phyloP scores from a whole-genome alignment of 2,797 vertebrate genomes.

The Cossypha caffra region DNA sequence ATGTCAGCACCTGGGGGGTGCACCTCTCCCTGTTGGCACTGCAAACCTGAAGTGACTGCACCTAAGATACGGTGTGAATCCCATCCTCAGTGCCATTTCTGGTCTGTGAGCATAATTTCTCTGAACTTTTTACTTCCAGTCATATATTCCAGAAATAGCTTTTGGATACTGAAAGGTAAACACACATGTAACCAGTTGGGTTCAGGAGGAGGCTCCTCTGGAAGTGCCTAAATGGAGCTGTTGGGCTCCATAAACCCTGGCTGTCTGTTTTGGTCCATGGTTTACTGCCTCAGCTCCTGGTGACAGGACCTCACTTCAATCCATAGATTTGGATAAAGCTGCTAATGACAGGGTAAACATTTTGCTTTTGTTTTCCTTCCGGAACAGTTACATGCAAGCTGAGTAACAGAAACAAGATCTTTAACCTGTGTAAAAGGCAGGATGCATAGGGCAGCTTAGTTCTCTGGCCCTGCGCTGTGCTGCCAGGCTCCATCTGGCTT shows the following conservation, averaged over 20 bases:
- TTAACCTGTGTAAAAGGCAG: not conserved
- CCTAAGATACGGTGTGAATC: rapidly evolving
- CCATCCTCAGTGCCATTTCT: not conserved
- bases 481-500: not conserved
- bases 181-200: not conserved
- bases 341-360: not conserved
- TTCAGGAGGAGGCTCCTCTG: not conserved
- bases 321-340: not conserved
- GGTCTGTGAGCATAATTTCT: not conserved
- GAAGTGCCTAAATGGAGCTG: not conserved
- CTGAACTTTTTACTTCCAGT: not conserved
- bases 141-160: not conserved
- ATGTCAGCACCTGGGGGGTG: too few species aligned
- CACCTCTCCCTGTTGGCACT: not conserved
- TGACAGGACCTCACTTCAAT: not conserved
- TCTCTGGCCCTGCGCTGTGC: not conserved
- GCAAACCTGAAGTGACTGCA: not conserved
- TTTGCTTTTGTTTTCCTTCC: not conserved
- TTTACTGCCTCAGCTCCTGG: not conserved
- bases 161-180: not conserved
- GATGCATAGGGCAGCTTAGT: not conserved
- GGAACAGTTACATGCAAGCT: not conserved
- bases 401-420: not conserved
- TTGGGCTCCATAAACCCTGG: not conserved
- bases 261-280: rapidly evolving